Evolutionary conservation across 2,888 invertebrate species (phyloP), one percentile per base, ranked within the genome.

Genomic region (Pharmacophagus antenor): DNA sequence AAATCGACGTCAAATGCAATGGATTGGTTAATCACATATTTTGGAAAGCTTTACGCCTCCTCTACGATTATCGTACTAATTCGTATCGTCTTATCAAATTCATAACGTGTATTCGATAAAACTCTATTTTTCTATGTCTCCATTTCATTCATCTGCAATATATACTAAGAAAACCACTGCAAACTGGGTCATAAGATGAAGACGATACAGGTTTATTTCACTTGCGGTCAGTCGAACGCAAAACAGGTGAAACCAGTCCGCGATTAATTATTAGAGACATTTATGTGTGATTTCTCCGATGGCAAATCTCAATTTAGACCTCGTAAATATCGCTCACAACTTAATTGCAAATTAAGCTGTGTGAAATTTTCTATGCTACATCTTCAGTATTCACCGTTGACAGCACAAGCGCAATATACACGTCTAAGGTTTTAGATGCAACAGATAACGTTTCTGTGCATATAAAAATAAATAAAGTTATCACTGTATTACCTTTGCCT

Each of bases 181-280:
- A 56, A 48, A 61, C 52, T 52, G 21, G 56, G 56, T 56, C 42
- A 56, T 56, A 61, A 27, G n/a, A 12, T 10, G 20, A 15, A 48
- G 51, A 53, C 22, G 12, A 22, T 56, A 44, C 47, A 52, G 44
- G 42, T 41, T 41, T 25, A 47, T 21, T 53, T 56, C 55, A 51
- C 56, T 6, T 52, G 48, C 52, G 61, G 61, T 61, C 61, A 61
- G 61, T 61, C 56, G 61, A 47, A 25, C 56, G 51, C 56, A 25
- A 48, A 52, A 56, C 61, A 37, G 41, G 61, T 56, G 61, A 37
- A 52, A 52, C 61, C 52, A 48, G 56, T 61, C 52, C 42, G 52
- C 56, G 56, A 56, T 56, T 61, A 56, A 41, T 61, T 61, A 61
- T 61, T 61, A 61, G 61, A 48, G 27, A 46, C 22, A 51, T 50